These are phyloP conservation scores for Callochromis pleurospilus DNA, from an alignment of 2,113 vertebrate species.

Conservation along the genomic window DNA sequence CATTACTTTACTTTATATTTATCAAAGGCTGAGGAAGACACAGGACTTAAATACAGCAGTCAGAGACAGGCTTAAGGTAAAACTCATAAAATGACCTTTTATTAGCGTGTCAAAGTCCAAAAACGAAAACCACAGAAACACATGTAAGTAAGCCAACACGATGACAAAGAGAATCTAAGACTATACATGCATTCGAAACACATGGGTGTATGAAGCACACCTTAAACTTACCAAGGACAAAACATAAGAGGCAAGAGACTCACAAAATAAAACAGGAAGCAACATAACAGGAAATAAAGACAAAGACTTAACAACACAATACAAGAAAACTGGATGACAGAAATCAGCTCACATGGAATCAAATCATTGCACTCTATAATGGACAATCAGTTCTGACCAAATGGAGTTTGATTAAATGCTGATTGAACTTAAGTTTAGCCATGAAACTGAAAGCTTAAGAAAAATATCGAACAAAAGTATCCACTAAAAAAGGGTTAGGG, in stretches of 20 bases:
- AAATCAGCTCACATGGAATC: not conserved
- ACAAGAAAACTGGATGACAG: not conserved
- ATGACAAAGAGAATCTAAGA: not conserved
- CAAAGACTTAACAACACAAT: not conserved
- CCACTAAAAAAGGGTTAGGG: not conserved
- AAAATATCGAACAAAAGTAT: fast-evolving
- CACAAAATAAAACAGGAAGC: not conserved
- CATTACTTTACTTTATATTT: not conserved
- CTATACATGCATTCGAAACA: not conserved
- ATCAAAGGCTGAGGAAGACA: fast-evolving
- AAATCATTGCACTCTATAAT: not conserved
- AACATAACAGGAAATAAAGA: not conserved
- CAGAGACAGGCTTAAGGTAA: not conserved
- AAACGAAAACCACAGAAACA: not conserved
- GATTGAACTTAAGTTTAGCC: fast-evolving
- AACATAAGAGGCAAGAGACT: not conserved
- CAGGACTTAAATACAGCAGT: not conserved
- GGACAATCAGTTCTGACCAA: not conserved
- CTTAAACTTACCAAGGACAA: fast-evolving
- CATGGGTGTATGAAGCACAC: not conserved
- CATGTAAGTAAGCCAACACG: fast-evolving
- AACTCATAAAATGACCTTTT: not conserved
- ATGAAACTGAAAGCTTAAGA: not conserved
- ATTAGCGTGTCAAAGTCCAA: not conserved
- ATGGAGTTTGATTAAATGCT: not conserved